Conservation (phyloP, 2,888 invertebrate species). For the Polydrusus tereticollis region DNA sequence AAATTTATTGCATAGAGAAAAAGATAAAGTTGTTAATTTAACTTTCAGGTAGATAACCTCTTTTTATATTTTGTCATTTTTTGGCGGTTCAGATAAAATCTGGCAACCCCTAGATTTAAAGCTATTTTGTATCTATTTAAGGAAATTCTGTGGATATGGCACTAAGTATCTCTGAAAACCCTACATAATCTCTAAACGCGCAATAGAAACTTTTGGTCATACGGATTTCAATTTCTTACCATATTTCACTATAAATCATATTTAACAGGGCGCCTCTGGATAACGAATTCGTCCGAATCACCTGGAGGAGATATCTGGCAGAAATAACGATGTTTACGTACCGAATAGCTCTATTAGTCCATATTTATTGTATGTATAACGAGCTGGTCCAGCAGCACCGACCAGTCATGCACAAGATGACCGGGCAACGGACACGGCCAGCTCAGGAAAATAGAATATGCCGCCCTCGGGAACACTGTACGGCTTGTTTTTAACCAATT, state of each 20-base stretch:
- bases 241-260: neutral
- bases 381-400: slow-evolving; percentile 48
- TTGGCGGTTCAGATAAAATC: no score
- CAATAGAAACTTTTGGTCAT: no score
- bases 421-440: slow-evolving; percentile 30
- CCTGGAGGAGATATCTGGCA: slow-evolving; percentile 60
- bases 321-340: slow-evolving; percentile 66
- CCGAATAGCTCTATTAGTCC: slow-evolving; percentile 65
- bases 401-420: slow-evolving; percentile 44
- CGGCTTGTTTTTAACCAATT: slow-evolving; percentile 43
- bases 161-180: no score
- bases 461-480: slow-evolving; percentile 28
- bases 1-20: no score
- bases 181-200: no score
- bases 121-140: no score
- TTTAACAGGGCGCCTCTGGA: slow-evolving; percentile 28
- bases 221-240: no score
- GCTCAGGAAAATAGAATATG: slow-evolving; percentile 34
- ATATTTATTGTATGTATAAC: slow-evolving; percentile 66
- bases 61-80: no score
- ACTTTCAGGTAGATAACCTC: no score
- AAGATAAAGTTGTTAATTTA: no score
- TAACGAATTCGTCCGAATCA: slow-evolving; percentile 55
- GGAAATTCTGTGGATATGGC: no score
- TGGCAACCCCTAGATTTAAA: no score